These are phyloP conservation scores for Ginglymostoma cirratum DNA, from an alignment of 2,113 vertebrate species.

Conservation along the genomic window DNA sequence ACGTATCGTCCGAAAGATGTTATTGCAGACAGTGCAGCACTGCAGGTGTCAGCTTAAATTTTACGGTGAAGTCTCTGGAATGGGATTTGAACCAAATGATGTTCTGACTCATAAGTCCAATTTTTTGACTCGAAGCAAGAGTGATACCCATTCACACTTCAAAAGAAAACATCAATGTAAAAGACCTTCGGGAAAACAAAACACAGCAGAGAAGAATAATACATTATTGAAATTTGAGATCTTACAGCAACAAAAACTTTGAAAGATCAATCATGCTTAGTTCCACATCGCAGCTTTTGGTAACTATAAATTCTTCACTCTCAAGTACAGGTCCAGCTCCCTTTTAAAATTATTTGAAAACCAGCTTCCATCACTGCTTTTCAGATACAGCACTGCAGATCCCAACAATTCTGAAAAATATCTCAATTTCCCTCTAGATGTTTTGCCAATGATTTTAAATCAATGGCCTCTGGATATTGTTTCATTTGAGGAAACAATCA, in stretches of 20 bases:
- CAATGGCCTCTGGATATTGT: background rate
- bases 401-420: background rate
- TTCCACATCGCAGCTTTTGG: no score
- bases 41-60: background rate
- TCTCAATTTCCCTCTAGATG: background rate
- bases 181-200: background rate
- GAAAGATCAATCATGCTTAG: no score
- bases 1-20: background rate
- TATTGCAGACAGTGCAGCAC: background rate
- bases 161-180: background rate
- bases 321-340: no score
- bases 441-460: background rate
- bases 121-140: background rate
- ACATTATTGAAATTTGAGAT: background rate
- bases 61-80: background rate
- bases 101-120: no score
- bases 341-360: no score
- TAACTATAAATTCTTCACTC: no score
- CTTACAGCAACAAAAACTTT: no score
- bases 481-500: background rate
- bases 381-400: no score
- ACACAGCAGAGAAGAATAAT: background rate
- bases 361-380: no score
- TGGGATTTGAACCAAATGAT: background rate
- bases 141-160: background rate